Percentiles rank a stretch among this genome's conserved stretches.
Conservation (phyloP, 2,797 vertebrate genomes). For the Coregonus suidteri region DNA sequence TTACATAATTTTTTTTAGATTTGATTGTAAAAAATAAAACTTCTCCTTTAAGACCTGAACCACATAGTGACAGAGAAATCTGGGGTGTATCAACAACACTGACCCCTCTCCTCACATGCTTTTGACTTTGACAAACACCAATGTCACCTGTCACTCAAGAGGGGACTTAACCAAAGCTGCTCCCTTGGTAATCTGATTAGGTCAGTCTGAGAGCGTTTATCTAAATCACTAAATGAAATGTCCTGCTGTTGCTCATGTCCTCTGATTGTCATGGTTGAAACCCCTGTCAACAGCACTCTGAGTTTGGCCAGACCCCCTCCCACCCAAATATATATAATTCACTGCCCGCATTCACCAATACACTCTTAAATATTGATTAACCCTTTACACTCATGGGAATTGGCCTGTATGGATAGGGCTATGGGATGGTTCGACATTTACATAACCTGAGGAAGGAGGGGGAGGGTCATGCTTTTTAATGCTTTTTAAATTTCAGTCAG, state of each 20-base stretch:
- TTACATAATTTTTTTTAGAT: no score
- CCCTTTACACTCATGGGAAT: no score
- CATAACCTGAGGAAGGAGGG: no score
- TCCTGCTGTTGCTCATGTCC: conserved; percentile 35
- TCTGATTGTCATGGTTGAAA: conserved; percentile 48
- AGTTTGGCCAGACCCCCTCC: conserved; percentile 20
- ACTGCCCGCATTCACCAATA: background rate
- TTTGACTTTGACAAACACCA: conserved; percentile 58
- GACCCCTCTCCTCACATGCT: conserved; percentile 39
- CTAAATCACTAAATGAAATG: conserved; percentile 56
- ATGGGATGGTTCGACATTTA: no score
- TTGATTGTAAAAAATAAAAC: no score
- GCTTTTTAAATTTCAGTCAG: no score
- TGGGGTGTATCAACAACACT: conserved; percentile 43
- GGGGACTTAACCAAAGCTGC: conserved; percentile 46
- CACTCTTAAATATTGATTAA: background rate
- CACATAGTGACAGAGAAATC: conserved; percentile 49
- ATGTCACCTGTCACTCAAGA: conserved; percentile 70
- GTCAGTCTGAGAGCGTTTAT: conserved; percentile 45
- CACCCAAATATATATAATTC: background rate
- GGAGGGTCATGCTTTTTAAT: no score
- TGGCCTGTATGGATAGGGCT: no score
- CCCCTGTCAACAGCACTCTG: conserved; percentile 47
- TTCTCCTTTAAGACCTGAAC: conserved; percentile 21
- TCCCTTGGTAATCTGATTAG: conserved; percentile 59